phyloP scores from a whole-genome alignment of 2,113 vertebrate genomes.

The Calyptomena viridis region DNA sequence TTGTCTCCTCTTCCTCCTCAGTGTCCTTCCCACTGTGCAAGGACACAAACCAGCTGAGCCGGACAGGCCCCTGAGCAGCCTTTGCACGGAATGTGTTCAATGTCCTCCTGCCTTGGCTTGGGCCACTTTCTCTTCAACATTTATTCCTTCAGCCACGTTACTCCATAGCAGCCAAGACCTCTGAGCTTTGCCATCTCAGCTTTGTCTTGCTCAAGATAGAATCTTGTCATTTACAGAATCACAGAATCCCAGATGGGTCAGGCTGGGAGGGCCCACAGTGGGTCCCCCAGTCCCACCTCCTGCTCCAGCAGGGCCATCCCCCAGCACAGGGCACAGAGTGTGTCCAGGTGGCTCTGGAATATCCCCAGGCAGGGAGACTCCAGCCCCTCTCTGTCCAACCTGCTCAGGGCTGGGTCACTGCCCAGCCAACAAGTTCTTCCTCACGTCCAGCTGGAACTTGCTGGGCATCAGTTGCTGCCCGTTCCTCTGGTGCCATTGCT shows the following conservation, averaged over 20 bases:
- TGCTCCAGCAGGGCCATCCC: neutral
- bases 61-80: neutral
- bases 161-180: neutral
- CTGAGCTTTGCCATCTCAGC: neutral
- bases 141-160: neutral
- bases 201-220: neutral
- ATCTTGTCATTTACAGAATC: neutral
- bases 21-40: neutral
- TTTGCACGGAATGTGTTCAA: accelerated
- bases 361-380: too few species aligned
- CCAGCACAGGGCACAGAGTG: neutral
- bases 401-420: too few species aligned
- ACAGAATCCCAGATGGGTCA: accelerated
- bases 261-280: neutral
- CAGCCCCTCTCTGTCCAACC: too few species aligned
- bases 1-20: neutral
- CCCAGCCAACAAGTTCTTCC: too few species aligned
- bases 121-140: neutral
- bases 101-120: neutral
- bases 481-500: too few species aligned
- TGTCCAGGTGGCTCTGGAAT: too few species aligned
- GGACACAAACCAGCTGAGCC: neutral
- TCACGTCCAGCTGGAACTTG: too few species aligned
- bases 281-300: neutral
- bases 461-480: too few species aligned